phyloP scores from a whole-genome alignment of 1,140 invertebrate species.

The Coelopa frigida region DNA sequence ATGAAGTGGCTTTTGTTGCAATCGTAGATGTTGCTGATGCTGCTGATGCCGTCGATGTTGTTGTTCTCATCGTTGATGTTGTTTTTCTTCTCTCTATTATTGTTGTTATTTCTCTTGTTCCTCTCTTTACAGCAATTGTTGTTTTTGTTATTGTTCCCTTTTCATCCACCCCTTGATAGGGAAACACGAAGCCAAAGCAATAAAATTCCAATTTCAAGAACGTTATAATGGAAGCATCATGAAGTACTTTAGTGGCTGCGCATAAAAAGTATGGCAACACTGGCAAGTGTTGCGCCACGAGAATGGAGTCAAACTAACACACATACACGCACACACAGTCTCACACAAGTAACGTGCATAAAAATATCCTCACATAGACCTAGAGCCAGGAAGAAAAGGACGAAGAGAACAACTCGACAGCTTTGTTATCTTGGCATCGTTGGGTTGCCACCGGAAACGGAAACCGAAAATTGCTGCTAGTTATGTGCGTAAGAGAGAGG shows the following conservation, averaged over 20 bases:
- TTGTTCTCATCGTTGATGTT: too few species aligned
- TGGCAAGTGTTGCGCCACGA: too few species aligned
- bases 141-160: neutral
- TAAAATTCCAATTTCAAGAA: constrained; percentile 7
- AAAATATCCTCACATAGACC: too few species aligned
- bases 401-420: neutral
- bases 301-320: too few species aligned
- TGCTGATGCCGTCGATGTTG: too few species aligned
- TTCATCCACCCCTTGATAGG: neutral
- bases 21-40: neutral
- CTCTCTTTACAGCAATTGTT: too few species aligned
- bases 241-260: too few species aligned
- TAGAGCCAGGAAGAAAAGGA: too few species aligned
- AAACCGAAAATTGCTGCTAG: constrained; percentile 11
- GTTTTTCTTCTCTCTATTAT: constrained; percentile 2
- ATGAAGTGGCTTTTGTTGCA: neutral
- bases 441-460: constrained; percentile 4
- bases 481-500: constrained; percentile 1
- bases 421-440: neutral
- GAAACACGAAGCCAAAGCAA: neutral
- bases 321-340: neutral
- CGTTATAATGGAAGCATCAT: too few species aligned
- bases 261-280: too few species aligned
- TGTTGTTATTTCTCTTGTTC: constrained; percentile 7
- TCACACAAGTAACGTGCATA: neutral